Percentiles rank a stretch among this genome's conserved stretches.
These are phyloP conservation scores for Lytechinus variegatus DNA, from an alignment of 35 echinoderm and acorn worm species.

Conservation along the genomic window DNA sequence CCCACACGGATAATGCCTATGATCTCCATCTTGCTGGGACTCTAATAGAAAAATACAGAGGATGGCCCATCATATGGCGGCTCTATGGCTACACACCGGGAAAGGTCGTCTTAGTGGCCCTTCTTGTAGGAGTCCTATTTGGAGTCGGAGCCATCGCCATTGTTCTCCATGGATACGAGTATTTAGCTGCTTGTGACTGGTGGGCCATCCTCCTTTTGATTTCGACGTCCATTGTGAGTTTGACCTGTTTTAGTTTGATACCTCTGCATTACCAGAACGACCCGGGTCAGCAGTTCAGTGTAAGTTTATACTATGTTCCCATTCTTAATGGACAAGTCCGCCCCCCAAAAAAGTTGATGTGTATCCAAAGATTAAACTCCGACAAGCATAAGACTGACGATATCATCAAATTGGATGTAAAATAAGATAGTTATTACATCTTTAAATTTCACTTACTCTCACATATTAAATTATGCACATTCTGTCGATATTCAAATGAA, in stretches of 20 bases:
- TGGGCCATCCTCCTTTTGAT: conserved; percentile 61
- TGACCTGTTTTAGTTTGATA: conserved; percentile 52
- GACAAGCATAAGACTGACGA: no score
- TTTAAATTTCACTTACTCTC: no score
- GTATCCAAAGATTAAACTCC: no score
- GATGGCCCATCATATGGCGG: background rate
- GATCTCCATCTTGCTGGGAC: background rate
- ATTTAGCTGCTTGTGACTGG: conserved; percentile 29
- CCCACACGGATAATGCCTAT: background rate
- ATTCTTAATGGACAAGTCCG: no score
- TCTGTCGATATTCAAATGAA: no score
- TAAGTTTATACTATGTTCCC: background rate
- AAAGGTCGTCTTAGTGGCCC: conserved; percentile 15
- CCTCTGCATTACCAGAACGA: conserved; percentile 60
- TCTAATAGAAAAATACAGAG: background rate
- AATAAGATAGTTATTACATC: no score
- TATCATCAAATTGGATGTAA: no score
- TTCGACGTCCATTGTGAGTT: background rate
- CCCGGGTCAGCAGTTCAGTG: conserved; percentile 33
- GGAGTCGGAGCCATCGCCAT: background rate
- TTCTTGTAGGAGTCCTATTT: background rate
- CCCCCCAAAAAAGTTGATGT: no score
- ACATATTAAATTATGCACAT: no score
- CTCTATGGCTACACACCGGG: conserved; percentile 35
- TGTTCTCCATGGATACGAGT: background rate